phyloP scores from a whole-genome alignment of 2,888 invertebrate genomes.

The Bellardia pandia region DNA sequence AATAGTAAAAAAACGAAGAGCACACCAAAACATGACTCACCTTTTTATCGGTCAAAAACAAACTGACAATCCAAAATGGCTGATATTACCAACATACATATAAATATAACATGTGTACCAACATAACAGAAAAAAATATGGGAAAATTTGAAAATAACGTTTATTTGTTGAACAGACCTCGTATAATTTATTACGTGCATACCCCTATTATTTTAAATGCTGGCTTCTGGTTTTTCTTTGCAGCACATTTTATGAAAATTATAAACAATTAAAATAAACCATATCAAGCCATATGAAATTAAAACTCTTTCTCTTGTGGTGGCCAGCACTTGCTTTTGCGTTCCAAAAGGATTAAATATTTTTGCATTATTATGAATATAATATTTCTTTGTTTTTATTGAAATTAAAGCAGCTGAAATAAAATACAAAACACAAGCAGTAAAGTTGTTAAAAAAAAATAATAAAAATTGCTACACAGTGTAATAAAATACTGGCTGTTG shows the following conservation, averaged over 20 bases:
- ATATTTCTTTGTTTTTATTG: conserved; percentile 18
- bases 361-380: conserved; percentile 5
- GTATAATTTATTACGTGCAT: not conserved
- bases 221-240: too few species aligned
- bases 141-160: too few species aligned
- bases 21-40: too few species aligned
- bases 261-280: conserved; percentile 55
- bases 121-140: too few species aligned
- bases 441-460: conserved; percentile 5
- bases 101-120: too few species aligned
- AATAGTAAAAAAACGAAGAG: too few species aligned
- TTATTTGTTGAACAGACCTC: too few species aligned
- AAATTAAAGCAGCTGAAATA: conserved; percentile 42
- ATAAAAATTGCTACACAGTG: not conserved
- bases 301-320: not conserved
- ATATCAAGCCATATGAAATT: conserved; percentile 28
- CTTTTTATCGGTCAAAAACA: too few species aligned
- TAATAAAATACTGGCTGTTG: conserved; percentile 48
- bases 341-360: conserved; percentile 2
- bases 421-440: conserved; percentile 37
- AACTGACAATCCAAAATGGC: too few species aligned
- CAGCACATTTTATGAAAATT: conserved; percentile 31
- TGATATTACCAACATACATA: too few species aligned
- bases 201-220: too few species aligned
- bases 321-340: not conserved